Evolutionary conservation across 37 sponge, comb jelly and placozoan species (phyloP), one percentile per base, ranked within the genome.

Genomic region (Halisarca cf. caerulea): DNA sequence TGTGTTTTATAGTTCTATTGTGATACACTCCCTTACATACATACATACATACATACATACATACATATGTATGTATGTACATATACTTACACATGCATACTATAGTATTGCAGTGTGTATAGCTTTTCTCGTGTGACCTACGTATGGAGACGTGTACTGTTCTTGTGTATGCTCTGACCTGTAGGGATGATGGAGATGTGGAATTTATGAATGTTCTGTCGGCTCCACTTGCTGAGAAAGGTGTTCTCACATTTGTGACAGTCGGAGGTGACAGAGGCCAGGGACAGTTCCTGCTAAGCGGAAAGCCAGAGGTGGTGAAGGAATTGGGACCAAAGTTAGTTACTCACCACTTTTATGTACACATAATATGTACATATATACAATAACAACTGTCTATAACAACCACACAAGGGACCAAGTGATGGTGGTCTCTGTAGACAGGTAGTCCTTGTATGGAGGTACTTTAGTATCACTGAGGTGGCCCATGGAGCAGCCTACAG

Each of bases 221-320:
- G 18, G 72, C 72, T 59, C 83, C 87, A 59, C 84, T 95, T 3
- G 55, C 86, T 4, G 35, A 82, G 81, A 79, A 95, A 84, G 83
- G 84, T 66, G 79, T 86, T n/a, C 38, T 93, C 15, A 84, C 90
- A 42, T 66, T 96, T 58, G 87, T 92, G 60, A 90, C 95, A 35
- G 95, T 92, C 35, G 98, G 98, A 57, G 90, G 81, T 0, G 84
- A 91, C 21, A 85, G 70, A 34, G 90, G 90, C 18, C 54, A 78
- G 23, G 99, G 97, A 23, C 95, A 90, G 69, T 94, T 98, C 79
- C 83, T 98, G 58, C 39, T 96, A 79, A 90, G 92, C 25, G 94
- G 97, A n/a, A 60, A 51, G 20, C 91, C 86, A n/a, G 92, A 72
- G 38, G 42, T 44, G 43, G 90, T 96, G 25, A 60, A 83, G 4